Conservation (phyloP, 2,797 vertebrate genomes). For the Spinus pinus region DNA sequence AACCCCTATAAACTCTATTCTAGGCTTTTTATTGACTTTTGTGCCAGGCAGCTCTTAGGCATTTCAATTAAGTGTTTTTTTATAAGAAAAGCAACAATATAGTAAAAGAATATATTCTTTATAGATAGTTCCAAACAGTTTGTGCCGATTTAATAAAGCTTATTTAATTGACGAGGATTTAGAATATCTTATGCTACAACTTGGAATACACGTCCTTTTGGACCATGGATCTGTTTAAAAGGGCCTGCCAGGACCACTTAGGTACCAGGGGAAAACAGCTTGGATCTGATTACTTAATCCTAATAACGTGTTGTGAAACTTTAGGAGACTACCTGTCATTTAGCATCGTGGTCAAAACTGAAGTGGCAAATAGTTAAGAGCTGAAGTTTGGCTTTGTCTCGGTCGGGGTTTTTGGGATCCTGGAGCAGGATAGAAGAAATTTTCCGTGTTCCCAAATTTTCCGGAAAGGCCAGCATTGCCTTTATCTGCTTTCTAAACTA, state of each 20-base stretch:
- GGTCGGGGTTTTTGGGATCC: neutral
- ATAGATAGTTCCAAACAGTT: constrained; percentile 87
- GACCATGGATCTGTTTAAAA: constrained; percentile 48
- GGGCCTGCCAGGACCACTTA: constrained; percentile 58
- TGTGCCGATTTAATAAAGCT: constrained; percentile 77
- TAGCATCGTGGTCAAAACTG: constrained; percentile 55
- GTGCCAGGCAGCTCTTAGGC: constrained; percentile 88
- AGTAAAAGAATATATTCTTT: constrained; percentile 86
- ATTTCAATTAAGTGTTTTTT: constrained; percentile 98
- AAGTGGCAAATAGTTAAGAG: constrained; percentile 33
- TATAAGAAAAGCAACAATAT: constrained; percentile 91
- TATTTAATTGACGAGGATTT: constrained; percentile 83
- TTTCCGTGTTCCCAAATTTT: constrained; percentile 49
- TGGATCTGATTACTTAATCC: constrained; percentile 80
- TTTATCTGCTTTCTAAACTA: constrained; percentile 85
- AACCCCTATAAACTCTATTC: constrained; percentile 98
- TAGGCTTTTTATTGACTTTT: constrained; percentile 96
- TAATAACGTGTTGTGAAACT: constrained; percentile 86
- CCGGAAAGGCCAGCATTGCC: constrained; percentile 62
- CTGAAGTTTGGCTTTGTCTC: constrained; percentile 33
- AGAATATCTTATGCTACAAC: constrained; percentile 77
- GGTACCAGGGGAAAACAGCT: constrained; percentile 42
- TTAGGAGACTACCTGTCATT: constrained; percentile 83
- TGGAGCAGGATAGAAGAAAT: constrained; percentile 8
- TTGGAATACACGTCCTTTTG: constrained; percentile 30